phyloP scores from a whole-genome alignment of 2,797 vertebrate species.

The Muscicapa comitata region DNA sequence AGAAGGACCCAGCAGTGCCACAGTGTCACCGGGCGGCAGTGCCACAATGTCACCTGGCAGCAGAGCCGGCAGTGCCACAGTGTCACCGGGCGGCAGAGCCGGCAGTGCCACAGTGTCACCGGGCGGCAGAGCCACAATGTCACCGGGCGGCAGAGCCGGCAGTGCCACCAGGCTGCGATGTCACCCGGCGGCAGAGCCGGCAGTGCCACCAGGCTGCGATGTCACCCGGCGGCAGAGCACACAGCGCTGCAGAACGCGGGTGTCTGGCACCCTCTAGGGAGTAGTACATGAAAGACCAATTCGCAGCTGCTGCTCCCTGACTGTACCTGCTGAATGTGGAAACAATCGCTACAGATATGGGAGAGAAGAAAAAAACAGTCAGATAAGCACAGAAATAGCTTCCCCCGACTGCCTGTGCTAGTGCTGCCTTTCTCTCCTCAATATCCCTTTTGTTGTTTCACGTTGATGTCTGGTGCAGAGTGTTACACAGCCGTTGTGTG shows the following conservation, averaged over 20 bases:
- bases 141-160: too few species aligned
- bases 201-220: too few species aligned
- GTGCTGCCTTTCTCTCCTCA: background rate
- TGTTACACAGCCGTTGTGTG: too few species aligned
- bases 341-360: fast-evolving
- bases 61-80: background rate
- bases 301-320: background rate
- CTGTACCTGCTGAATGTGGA: fast-evolving
- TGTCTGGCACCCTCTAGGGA: conserved; percentile 76
- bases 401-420: fast-evolving
- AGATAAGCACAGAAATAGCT: background rate
- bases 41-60: background rate
- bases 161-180: too few species aligned
- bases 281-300: conserved; percentile 14
- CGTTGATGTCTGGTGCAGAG: background rate
- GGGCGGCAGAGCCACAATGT: background rate
- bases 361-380: fast-evolving
- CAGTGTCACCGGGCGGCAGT: background rate
- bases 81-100: background rate
- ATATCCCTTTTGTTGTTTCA: background rate
- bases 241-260: background rate
- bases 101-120: background rate
- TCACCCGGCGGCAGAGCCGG: too few species aligned
- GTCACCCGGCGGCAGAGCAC: background rate
- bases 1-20: fast-evolving